Conservation (phyloP, 1,140 invertebrate genomes). For the Aphis gossypii region DNA sequence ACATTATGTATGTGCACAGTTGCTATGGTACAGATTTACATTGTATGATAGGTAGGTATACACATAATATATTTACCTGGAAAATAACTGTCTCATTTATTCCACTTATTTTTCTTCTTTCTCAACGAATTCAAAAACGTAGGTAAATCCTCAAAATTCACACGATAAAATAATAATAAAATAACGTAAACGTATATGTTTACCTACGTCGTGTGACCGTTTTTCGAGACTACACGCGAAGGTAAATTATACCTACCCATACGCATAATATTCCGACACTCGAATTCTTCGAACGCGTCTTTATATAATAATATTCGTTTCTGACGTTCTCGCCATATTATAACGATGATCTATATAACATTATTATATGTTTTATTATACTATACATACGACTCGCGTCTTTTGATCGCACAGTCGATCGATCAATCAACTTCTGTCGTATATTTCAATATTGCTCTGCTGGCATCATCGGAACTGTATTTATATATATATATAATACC, state of each 20-base stretch:
- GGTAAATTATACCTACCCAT: not conserved
- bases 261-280: not conserved
- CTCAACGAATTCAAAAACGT: no score
- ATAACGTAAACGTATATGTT: not conserved
- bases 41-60: not conserved
- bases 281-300: not conserved
- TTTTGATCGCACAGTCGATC: not conserved
- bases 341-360: not conserved
- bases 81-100: not conserved
- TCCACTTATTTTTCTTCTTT: not conserved
- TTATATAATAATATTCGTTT: not conserved
- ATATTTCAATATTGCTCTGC: not conserved
- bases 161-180: conserved; percentile 6
- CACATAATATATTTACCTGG: not conserved
- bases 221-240: not conserved
- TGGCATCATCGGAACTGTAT: not conserved
- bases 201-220: not conserved
- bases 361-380: not conserved
- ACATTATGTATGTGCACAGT: not conserved
- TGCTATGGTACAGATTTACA: not conserved
- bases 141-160: not conserved
- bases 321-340: not conserved
- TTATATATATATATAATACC: not conserved
- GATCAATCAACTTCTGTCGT: conserved; percentile 12
- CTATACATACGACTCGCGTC: not conserved